Evolutionary conservation across 2,888 invertebrate species (phyloP).

Genomic region (Masnerella sp.): DNA sequence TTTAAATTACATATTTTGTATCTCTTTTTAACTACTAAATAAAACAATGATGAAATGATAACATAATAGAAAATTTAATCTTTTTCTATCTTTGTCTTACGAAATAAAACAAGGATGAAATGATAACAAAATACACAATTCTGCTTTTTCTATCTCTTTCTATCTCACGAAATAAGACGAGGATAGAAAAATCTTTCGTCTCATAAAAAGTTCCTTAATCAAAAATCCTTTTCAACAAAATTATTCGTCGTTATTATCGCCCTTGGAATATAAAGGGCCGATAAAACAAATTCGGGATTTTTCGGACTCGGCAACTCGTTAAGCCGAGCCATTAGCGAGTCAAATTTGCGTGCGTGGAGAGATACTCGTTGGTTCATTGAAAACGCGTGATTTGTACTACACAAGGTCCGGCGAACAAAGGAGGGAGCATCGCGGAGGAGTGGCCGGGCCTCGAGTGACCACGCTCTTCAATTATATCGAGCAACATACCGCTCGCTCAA

Average conservation of each 20-base stretch:
- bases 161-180: too few relatives aligned
- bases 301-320: conserved; percentile 40
- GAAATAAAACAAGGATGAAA: too few relatives aligned
- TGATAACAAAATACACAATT: too few relatives aligned
- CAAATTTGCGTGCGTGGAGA: conserved; percentile 55
- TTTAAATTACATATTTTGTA: too few relatives aligned
- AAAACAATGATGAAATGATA: too few relatives aligned
- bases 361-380: conserved; percentile 54
- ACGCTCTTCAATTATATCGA: conserved; percentile 70
- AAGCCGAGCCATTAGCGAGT: conserved; percentile 44
- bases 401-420: conserved; percentile 67
- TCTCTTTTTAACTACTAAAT: too few relatives aligned
- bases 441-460: conserved; percentile 69
- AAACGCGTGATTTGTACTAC: conserved; percentile 71
- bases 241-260: conserved; percentile 77
- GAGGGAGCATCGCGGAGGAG: conserved; percentile 57
- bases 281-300: conserved; percentile 41
- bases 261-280: conserved; percentile 71
- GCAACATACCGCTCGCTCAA: conserved; percentile 64
- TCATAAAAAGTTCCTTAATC: too few relatives aligned
- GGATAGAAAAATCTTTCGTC: too few relatives aligned
- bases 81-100: too few relatives aligned
- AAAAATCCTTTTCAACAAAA: too few relatives aligned
- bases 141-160: too few relatives aligned
- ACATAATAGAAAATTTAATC: too few relatives aligned